Evolutionary conservation across 2,888 invertebrate species (phyloP).

Genomic region (Salpingus planirostris): DNA sequence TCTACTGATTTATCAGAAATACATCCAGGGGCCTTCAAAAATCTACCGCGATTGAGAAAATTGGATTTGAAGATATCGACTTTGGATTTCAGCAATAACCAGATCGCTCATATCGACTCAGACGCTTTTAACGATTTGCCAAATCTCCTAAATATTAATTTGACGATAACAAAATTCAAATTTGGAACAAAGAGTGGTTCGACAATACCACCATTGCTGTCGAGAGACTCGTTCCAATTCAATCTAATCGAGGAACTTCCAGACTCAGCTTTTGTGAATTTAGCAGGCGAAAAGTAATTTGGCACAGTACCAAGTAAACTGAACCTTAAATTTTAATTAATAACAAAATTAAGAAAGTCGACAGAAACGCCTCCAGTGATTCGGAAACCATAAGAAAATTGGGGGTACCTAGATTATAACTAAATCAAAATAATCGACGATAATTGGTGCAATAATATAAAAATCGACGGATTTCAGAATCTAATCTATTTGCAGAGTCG

Average conservation of each 20-base stretch:
- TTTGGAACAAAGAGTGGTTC: constrained; percentile 27
- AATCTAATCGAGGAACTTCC: constrained; percentile 24
- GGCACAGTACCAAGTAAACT: constrained; percentile 19
- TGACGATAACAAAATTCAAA: constrained; percentile 22
- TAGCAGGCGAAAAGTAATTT: constrained; percentile 20
- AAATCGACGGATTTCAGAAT: no score
- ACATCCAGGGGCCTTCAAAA: constrained; percentile 21
- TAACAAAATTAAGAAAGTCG: constrained; percentile 23
- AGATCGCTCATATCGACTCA: constrained; percentile 16
- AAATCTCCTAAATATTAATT: constrained; percentile 19
- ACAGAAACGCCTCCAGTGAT: constrained; percentile 22
- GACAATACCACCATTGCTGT: constrained; percentile 21
- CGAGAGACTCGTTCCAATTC: constrained; percentile 24
- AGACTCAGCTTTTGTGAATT: constrained; percentile 21
- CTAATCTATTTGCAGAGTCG: no score
- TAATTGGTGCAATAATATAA: constrained; percentile 16
- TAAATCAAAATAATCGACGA: constrained; percentile 17
- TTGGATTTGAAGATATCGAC: constrained; percentile 16
- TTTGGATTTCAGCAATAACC: constrained; percentile 21
- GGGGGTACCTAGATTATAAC: constrained; percentile 28
- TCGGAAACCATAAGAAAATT: constrained; percentile 24
- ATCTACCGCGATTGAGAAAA: constrained; percentile 17
- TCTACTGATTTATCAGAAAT: constrained; percentile 18
- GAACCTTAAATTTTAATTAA: constrained; percentile 26
- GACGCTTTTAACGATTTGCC: constrained; percentile 22